phyloP scores from a whole-genome alignment of 2,113 vertebrate genomes.

The Gallinago undulata region DNA sequence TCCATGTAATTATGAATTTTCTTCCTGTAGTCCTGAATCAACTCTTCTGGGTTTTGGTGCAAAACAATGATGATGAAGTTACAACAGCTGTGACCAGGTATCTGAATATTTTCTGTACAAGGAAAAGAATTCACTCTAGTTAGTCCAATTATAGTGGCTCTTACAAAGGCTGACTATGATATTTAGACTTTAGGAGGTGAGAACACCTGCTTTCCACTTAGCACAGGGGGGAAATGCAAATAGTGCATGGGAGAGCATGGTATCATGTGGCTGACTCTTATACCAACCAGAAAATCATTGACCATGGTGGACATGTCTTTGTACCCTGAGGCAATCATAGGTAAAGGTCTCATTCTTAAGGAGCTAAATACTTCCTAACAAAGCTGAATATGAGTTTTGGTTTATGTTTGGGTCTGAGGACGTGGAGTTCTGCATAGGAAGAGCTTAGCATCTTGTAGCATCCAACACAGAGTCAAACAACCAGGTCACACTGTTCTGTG shows the following conservation, averaged over 20 bases:
- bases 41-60: constrained; percentile 91
- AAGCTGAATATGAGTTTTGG: not conserved
- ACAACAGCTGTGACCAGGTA: constrained; percentile 90
- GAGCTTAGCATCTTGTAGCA: not conserved
- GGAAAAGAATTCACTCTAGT: not conserved
- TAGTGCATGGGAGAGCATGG: fast-evolving
- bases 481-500: not conserved
- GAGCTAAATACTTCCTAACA: not conserved
- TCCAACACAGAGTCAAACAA: not conserved
- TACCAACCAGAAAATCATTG: not conserved
- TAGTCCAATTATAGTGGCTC: not conserved
- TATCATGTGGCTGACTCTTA: not conserved
- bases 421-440: not conserved
- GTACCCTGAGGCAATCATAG: not conserved
- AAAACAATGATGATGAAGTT: constrained; percentile 89
- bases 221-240: not conserved
- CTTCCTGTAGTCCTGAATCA: constrained; percentile 97
- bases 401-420: not conserved
- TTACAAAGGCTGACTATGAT: not conserved
- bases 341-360: not conserved
- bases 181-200: not conserved
- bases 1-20: constrained; percentile 92
- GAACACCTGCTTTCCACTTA: not conserved
- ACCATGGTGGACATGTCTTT: not conserved
- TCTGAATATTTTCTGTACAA: not conserved